Percentiles rank a stretch among this genome's conserved stretches.
These are phyloP conservation scores for Procambarus clarkii DNA, from an alignment of 1,140 invertebrate species.

Conservation along the genomic window DNA sequence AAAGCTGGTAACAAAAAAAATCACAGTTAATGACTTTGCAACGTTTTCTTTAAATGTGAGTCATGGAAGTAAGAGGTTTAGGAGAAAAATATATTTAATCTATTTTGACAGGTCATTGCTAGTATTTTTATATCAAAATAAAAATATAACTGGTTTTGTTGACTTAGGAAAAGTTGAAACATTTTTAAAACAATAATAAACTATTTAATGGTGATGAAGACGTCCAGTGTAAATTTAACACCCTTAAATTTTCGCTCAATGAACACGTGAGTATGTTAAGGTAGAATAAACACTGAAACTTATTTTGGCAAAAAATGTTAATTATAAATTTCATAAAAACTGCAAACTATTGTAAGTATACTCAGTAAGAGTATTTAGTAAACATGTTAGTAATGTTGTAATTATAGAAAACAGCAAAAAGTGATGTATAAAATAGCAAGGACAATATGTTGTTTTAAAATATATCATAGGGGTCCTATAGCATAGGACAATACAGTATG, in stretches of 20 bases:
- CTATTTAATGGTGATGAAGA: constrained; percentile 10
- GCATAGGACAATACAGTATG: too few species aligned
- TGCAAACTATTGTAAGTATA: too few species aligned
- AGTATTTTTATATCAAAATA: neutral
- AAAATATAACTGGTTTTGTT: neutral
- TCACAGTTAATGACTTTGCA: neutral
- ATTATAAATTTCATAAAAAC: too few species aligned
- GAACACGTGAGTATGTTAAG: constrained; percentile 1
- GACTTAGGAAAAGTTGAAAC: neutral
- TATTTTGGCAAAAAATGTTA: neutral
- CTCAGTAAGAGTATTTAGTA: too few species aligned
- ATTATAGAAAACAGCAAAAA: too few species aligned
- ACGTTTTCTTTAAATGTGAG: neutral
- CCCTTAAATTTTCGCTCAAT: neutral
- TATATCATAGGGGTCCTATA: too few species aligned
- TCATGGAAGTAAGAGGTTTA: neutral
- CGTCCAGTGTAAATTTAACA: neutral
- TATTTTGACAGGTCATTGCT: neutral
- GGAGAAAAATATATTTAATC: neutral
- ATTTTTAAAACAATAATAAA: neutral
- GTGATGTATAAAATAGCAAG: too few species aligned
- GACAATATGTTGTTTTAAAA: too few species aligned
- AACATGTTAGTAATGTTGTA: too few species aligned
- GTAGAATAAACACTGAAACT: neutral
- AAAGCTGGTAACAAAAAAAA: neutral